Base-by-base conservation (phyloP, 2,797 vertebrate genomes). In the Chelidonichthys spinosus region DNA sequence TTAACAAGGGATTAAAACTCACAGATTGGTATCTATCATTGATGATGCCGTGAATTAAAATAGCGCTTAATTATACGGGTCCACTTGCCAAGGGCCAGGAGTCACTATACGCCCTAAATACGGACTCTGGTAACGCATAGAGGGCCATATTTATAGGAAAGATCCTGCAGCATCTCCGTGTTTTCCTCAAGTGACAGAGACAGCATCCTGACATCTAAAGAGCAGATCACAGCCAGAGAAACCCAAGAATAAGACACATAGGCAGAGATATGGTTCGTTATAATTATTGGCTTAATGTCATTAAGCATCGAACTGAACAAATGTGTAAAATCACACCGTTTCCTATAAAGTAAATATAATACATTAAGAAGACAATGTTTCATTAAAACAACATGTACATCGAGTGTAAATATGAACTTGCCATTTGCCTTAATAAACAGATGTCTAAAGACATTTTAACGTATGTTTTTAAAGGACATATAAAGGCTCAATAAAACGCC, bases 1-100 rank as follows among this genome's bases (percentile, higher is more conserved):
- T 95, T 93, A 95, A 91, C 93, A 87, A 81, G 91, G 92, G 93
- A 94, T 95, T 94, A 90, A 88, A 92, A 91, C 61, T 78, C 82
- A 5, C 64, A 72, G 93, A 94, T 92, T 78, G 64, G 68, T 89
- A 94, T 94, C 93, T 89, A 62, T 81, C 55, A 8, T 25, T 17
- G 62, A 76, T 76, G 79, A 87, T 80, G 81, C 78, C 46, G 42
- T 72, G 88, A 86, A 85, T 87, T 87, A 76, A 88, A 90, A 89
- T 83, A 75, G 81, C 14, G 50, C 62, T 47, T 86, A 87, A 91
- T 90, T 87, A 85, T 62, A 90, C 4, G 60, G 73, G 50, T 35
- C 61, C 65, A 43, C 33, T 70, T 47, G 85, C 88, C 88, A 68
- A 71, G 37, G 84, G 89, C 74, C 64, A 87, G 54, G 63, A 76